Evolutionary conservation across 2,797 vertebrate genomes (phyloP), one percentile per base, ranked within the genome.

Genomic region (Dryobates pubescens): DNA sequence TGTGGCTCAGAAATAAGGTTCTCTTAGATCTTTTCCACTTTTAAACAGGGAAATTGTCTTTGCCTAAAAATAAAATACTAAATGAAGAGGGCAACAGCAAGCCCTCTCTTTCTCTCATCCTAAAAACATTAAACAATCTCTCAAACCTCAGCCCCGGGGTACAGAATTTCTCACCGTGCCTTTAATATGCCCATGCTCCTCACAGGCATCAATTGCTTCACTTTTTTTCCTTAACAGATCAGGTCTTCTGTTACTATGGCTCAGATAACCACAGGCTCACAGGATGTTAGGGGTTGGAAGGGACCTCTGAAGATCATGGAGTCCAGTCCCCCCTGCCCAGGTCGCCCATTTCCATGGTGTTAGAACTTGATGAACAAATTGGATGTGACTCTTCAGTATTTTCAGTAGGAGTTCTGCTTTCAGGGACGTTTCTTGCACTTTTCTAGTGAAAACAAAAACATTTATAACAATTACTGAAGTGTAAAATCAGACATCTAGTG

Each of bases 361-460:
- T 81, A 19, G 27, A 56, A 57, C 2, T 29, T 29, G 22, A 8
- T 6, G 26, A 5, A 10, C 11, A 29, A 76, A 38, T 7, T 23
- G 30, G 62, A 43, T 56, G 26, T n/a, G 67, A 63, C 2, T 51
- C 10, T 45, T n/a, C 43, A 13, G 30, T 72, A 36, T 85, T 36
- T 82, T 59, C 49, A 69, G 18, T 4, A 62, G 32, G 6, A 58
- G 17, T 27, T 38, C 6, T 62, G n/a, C 36, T 51, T 27, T 15
- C 29, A 76, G 30, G 54, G 11, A 24, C 3, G 1, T 0, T 2
- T 19, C 14, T 32, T n/a, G 0, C 5, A 53, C 1, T 0, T 36
- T 8, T 27, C 86, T 91, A 76, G 45, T 61, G 10, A 86, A 90
- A 90, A 61, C 10, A 77, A 43, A 94, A 89, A 75, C 13, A 23